phyloP scores from a whole-genome alignment of 2,113 vertebrate species.

The Benitochromis conjunctus region DNA sequence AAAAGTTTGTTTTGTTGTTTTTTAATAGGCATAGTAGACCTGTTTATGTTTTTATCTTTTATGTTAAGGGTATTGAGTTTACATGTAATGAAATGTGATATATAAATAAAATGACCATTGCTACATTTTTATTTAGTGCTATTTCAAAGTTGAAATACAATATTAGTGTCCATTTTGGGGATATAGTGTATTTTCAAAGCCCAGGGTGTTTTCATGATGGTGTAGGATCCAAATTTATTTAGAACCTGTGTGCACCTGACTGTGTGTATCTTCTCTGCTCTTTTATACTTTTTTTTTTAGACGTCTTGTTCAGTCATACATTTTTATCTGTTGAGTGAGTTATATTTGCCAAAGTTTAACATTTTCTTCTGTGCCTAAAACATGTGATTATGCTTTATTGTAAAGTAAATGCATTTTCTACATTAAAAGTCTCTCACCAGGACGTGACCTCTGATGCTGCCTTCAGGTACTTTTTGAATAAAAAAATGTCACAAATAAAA shows the following conservation, averaged over 20 bases:
- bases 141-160: not conserved
- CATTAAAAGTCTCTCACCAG: not conserved
- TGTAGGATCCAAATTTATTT: not conserved
- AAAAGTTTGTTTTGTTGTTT: not conserved
- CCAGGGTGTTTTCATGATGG: not conserved
- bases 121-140: not conserved
- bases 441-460: not conserved
- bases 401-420: not conserved
- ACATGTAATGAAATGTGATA: not conserved
- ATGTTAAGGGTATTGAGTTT: not conserved
- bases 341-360: not conserved
- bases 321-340: not conserved
- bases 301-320: not conserved
- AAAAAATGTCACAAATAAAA: not conserved
- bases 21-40: not conserved
- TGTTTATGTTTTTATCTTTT: not conserved
- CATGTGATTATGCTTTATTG: not conserved
- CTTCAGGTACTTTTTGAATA: not conserved
- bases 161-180: conserved; percentile 7
- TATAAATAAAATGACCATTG: not conserved
- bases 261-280: not conserved
- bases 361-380: not conserved
- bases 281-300: not conserved
- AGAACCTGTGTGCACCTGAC: not conserved
- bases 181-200: not conserved